Conservation (phyloP, 1,140 invertebrate species). For the Pygmarrhopalites habei region DNA sequence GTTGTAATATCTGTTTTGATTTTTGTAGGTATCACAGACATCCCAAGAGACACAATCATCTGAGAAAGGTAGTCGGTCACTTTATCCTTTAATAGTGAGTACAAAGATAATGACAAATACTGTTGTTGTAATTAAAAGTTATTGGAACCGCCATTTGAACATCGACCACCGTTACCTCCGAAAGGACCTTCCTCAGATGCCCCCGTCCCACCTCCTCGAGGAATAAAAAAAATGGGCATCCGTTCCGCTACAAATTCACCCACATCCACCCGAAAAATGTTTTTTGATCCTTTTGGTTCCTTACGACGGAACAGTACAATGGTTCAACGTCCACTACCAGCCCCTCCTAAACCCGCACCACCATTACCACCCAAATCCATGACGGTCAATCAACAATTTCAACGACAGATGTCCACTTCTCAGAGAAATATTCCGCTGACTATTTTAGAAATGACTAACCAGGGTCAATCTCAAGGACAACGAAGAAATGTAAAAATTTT, state of each 20-base stretch:
- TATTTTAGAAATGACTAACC: constrained; percentile 32
- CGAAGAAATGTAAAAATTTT: not conserved
- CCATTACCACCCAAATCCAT: constrained; percentile 27
- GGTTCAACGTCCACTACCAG: constrained; percentile 47
- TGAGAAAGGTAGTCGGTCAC: constrained; percentile 55
- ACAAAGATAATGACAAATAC: not conserved
- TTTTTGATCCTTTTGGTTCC: constrained; percentile 47
- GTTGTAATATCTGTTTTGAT: no score
- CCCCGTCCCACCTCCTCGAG: constrained; percentile 74
- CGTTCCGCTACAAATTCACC: constrained; percentile 32
- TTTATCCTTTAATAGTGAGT: not conserved
- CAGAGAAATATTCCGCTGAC: constrained; percentile 35
- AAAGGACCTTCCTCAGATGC: constrained; percentile 52
- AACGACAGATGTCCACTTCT: not conserved
- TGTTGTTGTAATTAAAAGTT: constrained; percentile 14
- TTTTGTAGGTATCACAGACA: constrained; percentile 90
- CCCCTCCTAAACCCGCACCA: constrained; percentile 42
- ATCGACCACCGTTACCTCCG: constrained; percentile 67
- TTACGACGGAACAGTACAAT: constrained; percentile 45
- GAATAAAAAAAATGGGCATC: constrained; percentile 54
- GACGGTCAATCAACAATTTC: not conserved
- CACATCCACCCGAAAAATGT: constrained; percentile 41
- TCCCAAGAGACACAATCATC: constrained; percentile 71
- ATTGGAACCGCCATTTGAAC: constrained; percentile 38
- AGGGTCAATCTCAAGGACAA: not conserved